Conservation (phyloP, 1,140 invertebrate genomes). For the Tribolium madens region DNA sequence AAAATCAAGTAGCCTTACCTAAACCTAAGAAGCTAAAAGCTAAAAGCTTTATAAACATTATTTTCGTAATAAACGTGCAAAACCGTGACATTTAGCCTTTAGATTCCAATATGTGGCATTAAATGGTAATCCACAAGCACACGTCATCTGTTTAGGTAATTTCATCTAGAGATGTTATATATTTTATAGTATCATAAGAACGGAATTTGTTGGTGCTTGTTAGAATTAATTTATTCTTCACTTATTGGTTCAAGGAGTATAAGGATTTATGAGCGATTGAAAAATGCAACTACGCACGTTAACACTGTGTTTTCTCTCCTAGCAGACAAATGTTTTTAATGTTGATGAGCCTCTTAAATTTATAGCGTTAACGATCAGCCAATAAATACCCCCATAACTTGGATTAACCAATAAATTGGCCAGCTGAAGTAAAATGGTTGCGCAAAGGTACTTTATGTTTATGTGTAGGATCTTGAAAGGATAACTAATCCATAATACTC, state of each 20-base stretch:
- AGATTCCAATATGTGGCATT: background rate
- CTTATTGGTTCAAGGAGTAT: too few species aligned
- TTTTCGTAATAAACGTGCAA: background rate
- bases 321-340: background rate
- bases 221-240: too few species aligned
- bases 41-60: background rate
- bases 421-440: background rate
- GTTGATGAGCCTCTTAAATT: background rate
- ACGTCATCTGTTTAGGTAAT: background rate
- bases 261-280: too few species aligned
- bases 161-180: background rate
- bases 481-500: background rate
- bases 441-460: background rate
- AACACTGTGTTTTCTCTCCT: background rate
- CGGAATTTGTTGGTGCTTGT: background rate
- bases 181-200: background rate
- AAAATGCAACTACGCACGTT: background rate
- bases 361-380: background rate
- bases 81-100: background rate
- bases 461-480: background rate
- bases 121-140: background rate
- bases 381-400: background rate
- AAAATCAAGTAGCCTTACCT: background rate
- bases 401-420: constrained; percentile 9
- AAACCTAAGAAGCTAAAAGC: background rate